Base-by-base conservation (phyloP, 2,113 vertebrate genomes). In the Ornithorhynchus anatinus region DNA sequence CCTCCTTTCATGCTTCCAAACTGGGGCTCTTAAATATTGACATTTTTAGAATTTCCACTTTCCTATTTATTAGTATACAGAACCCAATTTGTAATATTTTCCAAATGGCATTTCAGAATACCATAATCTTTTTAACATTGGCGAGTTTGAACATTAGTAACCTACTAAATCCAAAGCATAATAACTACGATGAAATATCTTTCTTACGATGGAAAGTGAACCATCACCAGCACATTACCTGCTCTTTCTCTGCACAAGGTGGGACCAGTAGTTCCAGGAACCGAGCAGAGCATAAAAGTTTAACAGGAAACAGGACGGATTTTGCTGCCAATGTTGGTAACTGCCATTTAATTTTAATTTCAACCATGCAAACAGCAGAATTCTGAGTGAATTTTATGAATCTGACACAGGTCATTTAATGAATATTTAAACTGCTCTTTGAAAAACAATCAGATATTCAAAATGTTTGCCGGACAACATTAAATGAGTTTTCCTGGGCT, bases 281-380 rank as follows among this genome's bases (percentile, higher is more conserved):
- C 16, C 7, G 1, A 29, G 23, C 7, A 42, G 59, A 4, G 6
- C 27, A 40, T 0, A 1, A 0, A 8, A 9, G 27, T 16, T 38
- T 39, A 27, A 20, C 48, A 15, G 35, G 19, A 20, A n/a, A 7
- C 6, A 3, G 22, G 8, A 10, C 8, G 19, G 50, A 29, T 3
- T 1, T 19, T 43, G 39, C 40, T 7, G 51, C 57, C 20, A 3
- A 17, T 3, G 1, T 10, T 11, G 19, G 22, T 2, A 15, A 54
- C 0, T 9, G 29, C 25, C 14, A 17, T 20, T 31, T 4, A 9
- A 15, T 14, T 54, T 36, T 37, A 19, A 8, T 32, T 5, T 48
- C 38, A 33, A 10, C 23, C 37, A 5, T 12, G 10, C 1, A 23
- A 19, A 4, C 1, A 25, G 56, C 25, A 11, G 60, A 22, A 8